Evolutionary conservation across 2,797 vertebrate genomes (phyloP).

Genomic region (Sylvia borin): DNA sequence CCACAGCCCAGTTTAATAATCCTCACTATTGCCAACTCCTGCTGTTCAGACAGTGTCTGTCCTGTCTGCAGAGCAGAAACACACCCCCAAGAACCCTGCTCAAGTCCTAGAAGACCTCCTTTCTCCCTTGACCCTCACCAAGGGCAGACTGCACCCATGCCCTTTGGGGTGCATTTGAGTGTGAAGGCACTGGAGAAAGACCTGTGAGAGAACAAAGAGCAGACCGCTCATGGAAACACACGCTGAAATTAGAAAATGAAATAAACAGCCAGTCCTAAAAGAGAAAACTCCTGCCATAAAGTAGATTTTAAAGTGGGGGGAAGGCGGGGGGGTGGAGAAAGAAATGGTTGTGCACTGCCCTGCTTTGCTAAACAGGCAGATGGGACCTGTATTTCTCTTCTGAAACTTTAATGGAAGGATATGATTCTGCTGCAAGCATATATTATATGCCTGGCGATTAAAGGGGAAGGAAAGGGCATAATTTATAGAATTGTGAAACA

Average conservation of each 20-base stretch:
- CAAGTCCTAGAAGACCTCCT: background rate
- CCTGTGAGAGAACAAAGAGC: background rate
- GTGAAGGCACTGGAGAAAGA: background rate
- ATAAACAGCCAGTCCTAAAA: slow-evolving; percentile 6
- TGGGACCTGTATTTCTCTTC: slow-evolving; percentile 39
- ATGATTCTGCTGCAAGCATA: slow-evolving; percentile 29
- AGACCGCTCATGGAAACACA: background rate
- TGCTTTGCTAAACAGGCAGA: slow-evolving; percentile 58
- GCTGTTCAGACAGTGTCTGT: background rate
- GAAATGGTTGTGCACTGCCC: background rate
- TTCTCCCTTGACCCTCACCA: background rate
- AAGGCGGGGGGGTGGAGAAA: background rate
- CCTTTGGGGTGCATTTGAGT: background rate
- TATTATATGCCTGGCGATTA: slow-evolving; percentile 52
- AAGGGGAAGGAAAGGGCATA: slow-evolving; percentile 43
- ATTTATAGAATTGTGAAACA: slow-evolving; percentile 47
- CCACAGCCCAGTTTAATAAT: background rate
- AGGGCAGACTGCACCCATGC: background rate
- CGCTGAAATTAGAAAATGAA: slow-evolving; percentile 13
- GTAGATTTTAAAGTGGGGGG: background rate
- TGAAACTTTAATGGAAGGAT: slow-evolving; percentile 54
- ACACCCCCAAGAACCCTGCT: background rate
- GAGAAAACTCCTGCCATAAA: slow-evolving; percentile 2
- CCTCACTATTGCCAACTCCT: background rate
- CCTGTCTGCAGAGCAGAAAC: background rate